Evolutionary conservation across 2,888 invertebrate genomes (phyloP).

Genomic region (Cynaeus angustus): DNA sequence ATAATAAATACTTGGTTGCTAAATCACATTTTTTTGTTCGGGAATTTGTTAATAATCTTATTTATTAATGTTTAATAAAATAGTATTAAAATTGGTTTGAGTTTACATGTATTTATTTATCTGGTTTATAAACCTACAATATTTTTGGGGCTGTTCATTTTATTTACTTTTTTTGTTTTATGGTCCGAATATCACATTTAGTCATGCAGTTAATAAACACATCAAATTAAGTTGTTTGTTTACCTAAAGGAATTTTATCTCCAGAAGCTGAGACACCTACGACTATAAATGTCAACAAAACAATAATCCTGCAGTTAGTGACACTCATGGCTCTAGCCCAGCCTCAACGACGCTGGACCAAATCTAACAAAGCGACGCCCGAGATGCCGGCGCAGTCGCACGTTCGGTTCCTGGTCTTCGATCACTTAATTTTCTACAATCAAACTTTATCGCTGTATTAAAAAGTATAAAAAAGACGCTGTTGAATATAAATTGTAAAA

Average conservation of each 20-base stretch:
- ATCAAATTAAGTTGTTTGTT: constrained; percentile 53
- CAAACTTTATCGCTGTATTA: neutral
- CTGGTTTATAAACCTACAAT: too few species aligned
- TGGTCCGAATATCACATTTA: neutral
- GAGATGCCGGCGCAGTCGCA: constrained; percentile 64
- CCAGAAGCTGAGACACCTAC: constrained; percentile 61
- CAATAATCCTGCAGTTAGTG: constrained; percentile 58
- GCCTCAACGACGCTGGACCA: constrained; percentile 69
- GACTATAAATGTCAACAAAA: constrained; percentile 63
- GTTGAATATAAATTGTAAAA: neutral
- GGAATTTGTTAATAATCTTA: too few species aligned
- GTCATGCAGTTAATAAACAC: neutral
- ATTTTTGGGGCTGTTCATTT: neutral
- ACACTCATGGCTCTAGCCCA: constrained; percentile 67
- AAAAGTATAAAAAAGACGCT: neutral
- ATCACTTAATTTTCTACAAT: constrained; percentile 57
- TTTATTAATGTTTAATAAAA: too few species aligned
- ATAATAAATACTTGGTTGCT: too few species aligned
- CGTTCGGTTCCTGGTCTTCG: constrained; percentile 51
- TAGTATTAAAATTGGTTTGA: too few species aligned
- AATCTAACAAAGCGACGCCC: constrained; percentile 67
- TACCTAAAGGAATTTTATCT: constrained; percentile 69
- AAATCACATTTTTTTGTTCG: too few species aligned
- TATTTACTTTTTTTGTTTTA: neutral
- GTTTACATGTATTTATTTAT: too few species aligned